A percentile compares a stretch with the other conserved stretches of the same genome.
Evolutionary conservation across 2,888 invertebrate genomes (phyloP).

Genomic region (Eristalis pertinax): DNA sequence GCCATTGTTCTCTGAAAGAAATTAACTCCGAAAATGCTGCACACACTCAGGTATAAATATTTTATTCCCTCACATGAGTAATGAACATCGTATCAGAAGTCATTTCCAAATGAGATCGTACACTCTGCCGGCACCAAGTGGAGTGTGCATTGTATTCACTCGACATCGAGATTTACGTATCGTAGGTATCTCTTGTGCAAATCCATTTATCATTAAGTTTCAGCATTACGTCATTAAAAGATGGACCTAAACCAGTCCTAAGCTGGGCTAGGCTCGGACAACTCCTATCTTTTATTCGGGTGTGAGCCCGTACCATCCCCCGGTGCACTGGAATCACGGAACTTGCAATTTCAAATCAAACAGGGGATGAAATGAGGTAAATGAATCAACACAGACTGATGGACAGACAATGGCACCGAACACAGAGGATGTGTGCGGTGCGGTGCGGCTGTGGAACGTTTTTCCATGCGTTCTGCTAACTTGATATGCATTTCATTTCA

Average conservation of each 20-base stretch:
- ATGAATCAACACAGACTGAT: conserved; percentile 44
- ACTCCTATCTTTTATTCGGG: neutral
- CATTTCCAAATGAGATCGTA: conserved; percentile 16
- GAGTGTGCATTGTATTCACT: neutral
- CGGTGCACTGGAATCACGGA: conserved; percentile 31
- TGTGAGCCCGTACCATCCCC: neutral
- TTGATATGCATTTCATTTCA: neutral
- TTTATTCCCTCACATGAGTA: conserved; percentile 12
- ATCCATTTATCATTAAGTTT: conserved; percentile 62
- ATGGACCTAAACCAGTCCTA: conserved; percentile 6
- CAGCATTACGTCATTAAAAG: conserved; percentile 27
- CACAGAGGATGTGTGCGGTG: neutral
- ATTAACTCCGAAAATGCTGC: neutral
- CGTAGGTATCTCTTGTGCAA: conserved; percentile 29
- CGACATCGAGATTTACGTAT: conserved; percentile 29
- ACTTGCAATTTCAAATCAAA: conserved; percentile 29
- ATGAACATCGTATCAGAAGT: conserved; percentile 40
- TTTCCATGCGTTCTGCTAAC: neutral
- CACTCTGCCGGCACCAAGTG: neutral
- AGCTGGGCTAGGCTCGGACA: neutral
- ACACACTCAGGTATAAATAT: neutral
- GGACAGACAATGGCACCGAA: conserved; percentile 29
- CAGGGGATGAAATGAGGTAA: conserved; percentile 3
- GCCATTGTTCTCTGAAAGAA: neutral
- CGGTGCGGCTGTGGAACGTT: neutral